phyloP scores from a whole-genome alignment of 2,888 invertebrate genomes.

The Callimorpha dominula region DNA sequence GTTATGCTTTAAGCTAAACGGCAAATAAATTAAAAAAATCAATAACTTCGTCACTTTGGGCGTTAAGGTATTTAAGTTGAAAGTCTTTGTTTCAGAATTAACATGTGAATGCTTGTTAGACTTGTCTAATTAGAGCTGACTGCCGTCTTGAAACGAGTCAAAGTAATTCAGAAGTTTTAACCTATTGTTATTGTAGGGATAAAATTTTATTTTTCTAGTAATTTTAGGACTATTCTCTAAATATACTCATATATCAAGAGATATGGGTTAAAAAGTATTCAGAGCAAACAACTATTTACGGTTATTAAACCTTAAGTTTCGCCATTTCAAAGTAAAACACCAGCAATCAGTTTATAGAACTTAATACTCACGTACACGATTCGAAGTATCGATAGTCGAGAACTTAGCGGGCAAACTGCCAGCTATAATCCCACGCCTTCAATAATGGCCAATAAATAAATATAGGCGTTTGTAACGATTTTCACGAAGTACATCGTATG shows the following conservation, averaged over 20 bases:
- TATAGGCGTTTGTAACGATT: conserved; percentile 24
- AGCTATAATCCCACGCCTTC: conserved; percentile 29
- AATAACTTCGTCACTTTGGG: too few relatives aligned
- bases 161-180: background rate
- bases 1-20: too few relatives aligned
- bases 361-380: background rate
- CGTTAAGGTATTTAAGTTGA: too few relatives aligned
- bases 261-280: too few relatives aligned
- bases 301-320: too few relatives aligned
- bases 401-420: conserved; percentile 29
- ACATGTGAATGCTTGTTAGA: background rate
- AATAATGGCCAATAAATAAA: conserved; percentile 44
- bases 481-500: conserved; percentile 20
- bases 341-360: background rate
- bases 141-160: background rate
- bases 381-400: background rate
- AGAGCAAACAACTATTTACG: too few relatives aligned
- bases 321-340: too few relatives aligned
- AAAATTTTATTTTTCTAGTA: background rate
- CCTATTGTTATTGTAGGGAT: background rate
- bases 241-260: too few relatives aligned
- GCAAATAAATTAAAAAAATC: too few relatives aligned
- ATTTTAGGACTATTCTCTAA: too few relatives aligned
- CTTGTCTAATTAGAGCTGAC: background rate
- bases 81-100: too few relatives aligned